A percentile compares a stretch with the other conserved stretches of the same genome.
phyloP scores from a whole-genome alignment of 1,140 invertebrate species.

The Caerostris darwini region DNA sequence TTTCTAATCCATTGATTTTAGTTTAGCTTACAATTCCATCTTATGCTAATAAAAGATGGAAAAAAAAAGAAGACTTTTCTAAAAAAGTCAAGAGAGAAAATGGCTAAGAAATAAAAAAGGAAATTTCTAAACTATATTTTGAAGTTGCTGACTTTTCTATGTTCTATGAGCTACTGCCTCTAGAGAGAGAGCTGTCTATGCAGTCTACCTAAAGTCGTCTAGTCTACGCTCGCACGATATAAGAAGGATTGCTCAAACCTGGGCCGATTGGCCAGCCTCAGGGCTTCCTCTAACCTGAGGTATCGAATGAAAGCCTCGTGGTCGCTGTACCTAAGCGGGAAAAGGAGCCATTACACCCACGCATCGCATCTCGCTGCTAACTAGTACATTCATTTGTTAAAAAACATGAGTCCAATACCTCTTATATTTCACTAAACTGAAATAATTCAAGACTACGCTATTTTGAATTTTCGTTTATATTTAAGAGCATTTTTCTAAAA shows the following conservation, averaged over 20 bases:
- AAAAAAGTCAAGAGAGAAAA: too few relatives aligned
- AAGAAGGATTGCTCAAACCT: slow-evolving; percentile 64
- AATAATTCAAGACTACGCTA: too few relatives aligned
- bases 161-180: too few relatives aligned
- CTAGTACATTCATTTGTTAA: background rate
- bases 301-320: slow-evolving; percentile 72
- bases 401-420: background rate
- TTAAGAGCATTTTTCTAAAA: too few relatives aligned
- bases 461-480: too few relatives aligned
- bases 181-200: background rate
- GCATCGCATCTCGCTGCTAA: background rate
- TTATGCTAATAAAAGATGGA: too few relatives aligned
- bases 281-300: slow-evolving; percentile 68
- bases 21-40: too few relatives aligned
- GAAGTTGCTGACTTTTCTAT: too few relatives aligned
- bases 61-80: too few relatives aligned
- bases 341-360: slow-evolving; percentile 58
- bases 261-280: slow-evolving; percentile 40
- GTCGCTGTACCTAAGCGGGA: slow-evolving; percentile 71
- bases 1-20: too few relatives aligned
- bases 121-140: too few relatives aligned
- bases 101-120: too few relatives aligned
- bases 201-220: background rate
- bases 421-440: background rate
- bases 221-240: background rate